A percentile compares a stretch with the other conserved stretches of the same genome.
These are phyloP conservation scores for Aplodontia rufa DNA, from an alignment of 2,113 vertebrate species.

Conservation along the genomic window DNA sequence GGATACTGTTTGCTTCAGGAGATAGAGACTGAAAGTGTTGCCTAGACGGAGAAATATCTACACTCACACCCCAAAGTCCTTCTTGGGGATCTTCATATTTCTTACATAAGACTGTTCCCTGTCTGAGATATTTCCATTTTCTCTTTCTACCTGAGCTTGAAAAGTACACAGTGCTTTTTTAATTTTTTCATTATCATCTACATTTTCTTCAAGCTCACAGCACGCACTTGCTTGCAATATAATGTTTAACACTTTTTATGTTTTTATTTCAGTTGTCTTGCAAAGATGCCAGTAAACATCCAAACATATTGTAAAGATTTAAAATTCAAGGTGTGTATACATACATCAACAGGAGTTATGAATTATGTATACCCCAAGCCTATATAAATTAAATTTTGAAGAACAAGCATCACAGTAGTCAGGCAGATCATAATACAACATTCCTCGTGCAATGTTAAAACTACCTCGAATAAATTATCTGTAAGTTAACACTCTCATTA, in stretches of 20 bases:
- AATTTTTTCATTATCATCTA: conserved; percentile 53
- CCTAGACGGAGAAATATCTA: conserved; percentile 65
- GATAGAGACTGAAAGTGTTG: conserved; percentile 70
- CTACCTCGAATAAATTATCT: conserved; percentile 55
- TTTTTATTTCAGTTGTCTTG: conserved; percentile 73
- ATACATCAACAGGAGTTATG: conserved; percentile 66
- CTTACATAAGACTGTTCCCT: conserved; percentile 66
- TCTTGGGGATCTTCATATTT: conserved; percentile 66
- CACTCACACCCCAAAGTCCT: conserved; percentile 68
- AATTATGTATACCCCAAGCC: conserved; percentile 68
- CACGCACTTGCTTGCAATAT: conserved; percentile 36
- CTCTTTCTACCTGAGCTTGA: conserved; percentile 58
- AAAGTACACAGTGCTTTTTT: conserved; percentile 64
- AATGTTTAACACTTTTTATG: conserved; percentile 63
- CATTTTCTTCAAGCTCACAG: conserved; percentile 46
- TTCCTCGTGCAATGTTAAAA: conserved; percentile 55
- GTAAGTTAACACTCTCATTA: conserved; percentile 68
- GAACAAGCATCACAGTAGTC: conserved; percentile 68
- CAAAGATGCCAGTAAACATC: conserved; percentile 70
- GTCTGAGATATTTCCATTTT: conserved; percentile 70
- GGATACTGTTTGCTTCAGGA: conserved; percentile 45
- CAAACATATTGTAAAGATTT: conserved; percentile 69
- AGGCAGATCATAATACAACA: conserved; percentile 45
- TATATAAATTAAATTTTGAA: conserved; percentile 59
- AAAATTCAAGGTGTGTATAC: conserved; percentile 3